Base-by-base conservation (phyloP, 37 sponge, comb jelly and placozoan genomes). In the Crambe crambe region DNA sequence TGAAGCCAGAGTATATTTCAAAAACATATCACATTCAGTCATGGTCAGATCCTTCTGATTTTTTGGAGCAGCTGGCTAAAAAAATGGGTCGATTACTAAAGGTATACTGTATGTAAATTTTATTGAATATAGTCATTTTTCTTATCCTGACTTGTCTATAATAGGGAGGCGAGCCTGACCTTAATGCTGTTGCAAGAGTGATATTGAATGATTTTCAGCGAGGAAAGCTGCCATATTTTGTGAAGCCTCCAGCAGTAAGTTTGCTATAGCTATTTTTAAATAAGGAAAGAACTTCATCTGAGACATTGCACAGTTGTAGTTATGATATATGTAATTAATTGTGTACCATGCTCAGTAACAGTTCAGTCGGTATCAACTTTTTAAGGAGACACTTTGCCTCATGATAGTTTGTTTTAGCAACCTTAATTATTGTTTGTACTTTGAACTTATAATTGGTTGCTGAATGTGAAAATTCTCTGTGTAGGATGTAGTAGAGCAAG, bases 151-250 rank as follows among this genome's bases (percentile, higher is more conserved):
- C 26, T 35, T 70, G 41, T 4, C 2, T 41, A n/a, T 1, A 3
- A 38, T 54, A 95, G 95, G 97, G 97, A 34, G 96, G 94, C 25
- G 97, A 96, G 36, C 93, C 93, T 21, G 99, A 99, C 58, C 25
- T 94, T 26, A 83, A 92, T 78, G 61, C 95, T 32, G 95, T 96
- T 21, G 90, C 99, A 12, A 87, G 89, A 66, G 92, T 96, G 83
- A 78, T 99, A 9, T 90, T 99, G 38, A 94, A 93, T 71, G 99
- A 99, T 63, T 96, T 94, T 77, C 95, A 91, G 75, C 86, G 99
- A 88, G 99, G 99, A 61, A 94, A 85, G 42, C 65, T 96, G 27
- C 99, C 99, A 4, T 96, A 96, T 69, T 99, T 99, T 84, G 95
- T 94, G 35, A 89, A 79, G 56, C 99, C 99, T 37, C n/a, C n/a